Conservation (phyloP, 2,113 vertebrate species). For the Chascanopsetta lugubris region DNA sequence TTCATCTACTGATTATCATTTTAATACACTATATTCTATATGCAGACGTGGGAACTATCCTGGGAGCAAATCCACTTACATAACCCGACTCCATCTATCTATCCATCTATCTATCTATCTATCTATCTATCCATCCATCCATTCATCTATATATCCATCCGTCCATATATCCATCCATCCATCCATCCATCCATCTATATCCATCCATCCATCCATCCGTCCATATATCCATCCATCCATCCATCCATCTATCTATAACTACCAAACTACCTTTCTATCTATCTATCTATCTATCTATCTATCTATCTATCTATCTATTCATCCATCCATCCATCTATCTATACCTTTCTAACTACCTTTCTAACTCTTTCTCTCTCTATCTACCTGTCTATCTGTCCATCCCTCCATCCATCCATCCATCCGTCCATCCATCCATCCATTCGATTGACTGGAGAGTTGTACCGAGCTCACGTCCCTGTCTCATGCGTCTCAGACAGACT, state of each 20-base stretch:
- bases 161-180: conserved; percentile 28
- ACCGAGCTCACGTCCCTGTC: conserved; percentile 32
- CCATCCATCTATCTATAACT: background rate
- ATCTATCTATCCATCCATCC: background rate
- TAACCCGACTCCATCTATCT: conserved; percentile 25
- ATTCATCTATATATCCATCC: conserved; percentile 21
- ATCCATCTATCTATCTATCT: conserved; percentile 10
- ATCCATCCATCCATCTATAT: background rate
- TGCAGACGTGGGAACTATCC: conserved; percentile 30
- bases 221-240: conserved; percentile 12
- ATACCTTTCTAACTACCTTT: conserved; percentile 7
- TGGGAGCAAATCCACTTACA: conserved; percentile 48
- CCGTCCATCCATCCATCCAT: conserved; percentile 3
- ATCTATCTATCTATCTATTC: conserved; percentile 16
- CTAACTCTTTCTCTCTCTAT: background rate
- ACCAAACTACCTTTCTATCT: no score
- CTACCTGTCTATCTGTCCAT: conserved; percentile 21
- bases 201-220: background rate
- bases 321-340: background rate
- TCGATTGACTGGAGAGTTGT: background rate
- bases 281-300: conserved; percentile 26
- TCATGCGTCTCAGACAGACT: conserved; percentile 61
- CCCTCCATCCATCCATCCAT: conserved; percentile 29
- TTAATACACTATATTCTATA: conserved; percentile 47
- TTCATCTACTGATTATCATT: conserved; percentile 54